Percentiles rank a stretch among this genome's conserved stretches.
Conservation (phyloP, 2,797 vertebrate species). For the Setipinna tenuifilis region DNA sequence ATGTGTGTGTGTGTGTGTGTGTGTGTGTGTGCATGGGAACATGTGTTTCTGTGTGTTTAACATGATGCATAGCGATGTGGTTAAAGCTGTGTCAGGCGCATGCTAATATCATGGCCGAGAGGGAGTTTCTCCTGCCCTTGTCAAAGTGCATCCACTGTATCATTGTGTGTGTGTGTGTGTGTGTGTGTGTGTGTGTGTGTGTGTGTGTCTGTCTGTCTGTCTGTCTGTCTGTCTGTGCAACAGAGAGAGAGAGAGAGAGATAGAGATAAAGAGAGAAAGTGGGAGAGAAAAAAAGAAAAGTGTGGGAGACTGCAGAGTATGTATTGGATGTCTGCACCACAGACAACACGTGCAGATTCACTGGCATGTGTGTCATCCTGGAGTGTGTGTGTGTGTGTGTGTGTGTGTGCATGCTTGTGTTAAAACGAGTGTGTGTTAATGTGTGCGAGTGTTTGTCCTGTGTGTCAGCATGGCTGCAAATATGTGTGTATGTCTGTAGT, state of each 20-base stretch:
- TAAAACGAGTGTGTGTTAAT: no score
- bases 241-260: conserved; percentile 30
- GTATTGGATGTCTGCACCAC: no score
- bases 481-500: no score
- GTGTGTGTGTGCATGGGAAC: not conserved
- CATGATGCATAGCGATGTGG: not conserved
- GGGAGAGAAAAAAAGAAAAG: no score
- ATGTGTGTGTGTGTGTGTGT: conserved; percentile 3
- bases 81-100: not conserved
- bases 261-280: no score
- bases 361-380: not conserved
- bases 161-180: conserved; percentile 24
- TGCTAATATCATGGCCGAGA: not conserved
- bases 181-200: conserved; percentile 20
- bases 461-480: no score
- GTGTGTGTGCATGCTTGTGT: no score
- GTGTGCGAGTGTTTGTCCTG: no score
- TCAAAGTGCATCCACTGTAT: conserved; percentile 8
- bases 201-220: no score
- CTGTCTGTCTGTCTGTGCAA: conserved; percentile 22
- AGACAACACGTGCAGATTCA: no score
- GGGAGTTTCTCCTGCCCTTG: not conserved
- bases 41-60: conserved; percentile 2
- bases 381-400: no score
- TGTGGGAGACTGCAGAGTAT: no score